Evolutionary conservation across 2,797 vertebrate species (phyloP).

Genomic region (Streptopelia turtur): DNA sequence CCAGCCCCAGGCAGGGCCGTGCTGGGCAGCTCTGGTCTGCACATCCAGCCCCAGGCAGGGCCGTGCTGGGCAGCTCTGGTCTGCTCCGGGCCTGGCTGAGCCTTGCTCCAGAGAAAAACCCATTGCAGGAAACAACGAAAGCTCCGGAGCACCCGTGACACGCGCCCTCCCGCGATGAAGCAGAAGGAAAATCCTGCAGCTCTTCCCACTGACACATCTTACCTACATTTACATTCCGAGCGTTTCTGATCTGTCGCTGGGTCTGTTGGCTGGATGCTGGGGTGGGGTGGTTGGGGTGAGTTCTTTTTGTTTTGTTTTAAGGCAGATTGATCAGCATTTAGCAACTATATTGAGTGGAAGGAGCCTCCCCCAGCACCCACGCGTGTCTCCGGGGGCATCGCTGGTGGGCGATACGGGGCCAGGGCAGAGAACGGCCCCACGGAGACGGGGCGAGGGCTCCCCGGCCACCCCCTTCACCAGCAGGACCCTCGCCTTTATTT

Average conservation of each 20-base stretch:
- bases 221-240: not conserved
- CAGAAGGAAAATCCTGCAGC: not conserved
- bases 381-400: not conserved
- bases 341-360: accelerated
- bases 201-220: not conserved
- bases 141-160: accelerated
- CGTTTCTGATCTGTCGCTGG: accelerated
- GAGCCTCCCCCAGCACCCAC: not conserved
- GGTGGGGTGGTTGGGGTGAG: not conserved
- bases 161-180: accelerated
- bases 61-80: not conserved
- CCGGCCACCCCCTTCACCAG: not conserved
- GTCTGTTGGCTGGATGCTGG: not conserved
- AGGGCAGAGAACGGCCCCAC: not conserved
- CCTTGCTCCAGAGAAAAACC: not conserved
- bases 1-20: too few relatives aligned
- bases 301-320: not conserved
- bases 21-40: too few relatives aligned
- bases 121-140: not conserved
- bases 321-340: not conserved
- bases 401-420: not conserved
- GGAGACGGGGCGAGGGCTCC: not conserved
- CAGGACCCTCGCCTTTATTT: constrained; percentile 64
- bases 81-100: not conserved
- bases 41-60: too few relatives aligned